Conservation (phyloP, 2,888 invertebrate species). For the Drosophila mimica region DNA sequence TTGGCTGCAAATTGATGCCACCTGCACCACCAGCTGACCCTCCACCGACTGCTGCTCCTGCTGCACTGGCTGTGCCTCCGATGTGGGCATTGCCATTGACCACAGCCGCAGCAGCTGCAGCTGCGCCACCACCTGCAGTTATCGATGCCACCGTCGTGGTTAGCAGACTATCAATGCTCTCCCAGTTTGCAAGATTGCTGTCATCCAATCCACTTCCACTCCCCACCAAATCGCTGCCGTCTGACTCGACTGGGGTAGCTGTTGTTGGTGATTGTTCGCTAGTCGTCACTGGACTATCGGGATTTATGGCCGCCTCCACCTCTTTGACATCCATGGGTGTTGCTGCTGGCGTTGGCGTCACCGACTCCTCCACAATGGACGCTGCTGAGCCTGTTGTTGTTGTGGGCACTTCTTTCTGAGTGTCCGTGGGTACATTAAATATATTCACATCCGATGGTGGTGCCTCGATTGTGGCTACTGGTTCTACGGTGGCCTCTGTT, state of each 20-base stretch:
- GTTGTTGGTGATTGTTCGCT: conserved; percentile 18
- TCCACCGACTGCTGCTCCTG: conserved; percentile 19
- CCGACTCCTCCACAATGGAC: conserved; percentile 10
- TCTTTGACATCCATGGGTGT: conserved; percentile 28
- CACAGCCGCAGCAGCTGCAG: conserved; percentile 63
- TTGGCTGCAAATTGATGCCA: conserved; percentile 74
- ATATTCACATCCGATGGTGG: conserved; percentile 69
- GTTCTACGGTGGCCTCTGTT: not conserved
- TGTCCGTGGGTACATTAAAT: conserved; percentile 57
- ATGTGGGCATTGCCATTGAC: conserved; percentile 65
- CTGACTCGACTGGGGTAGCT: conserved; percentile 18
- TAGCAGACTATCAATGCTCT: conserved; percentile 82
- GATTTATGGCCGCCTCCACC: conserved; percentile 17
- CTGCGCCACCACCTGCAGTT: conserved; percentile 59
- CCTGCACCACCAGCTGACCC: conserved; percentile 17
- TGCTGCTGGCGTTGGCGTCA: conserved; percentile 4
- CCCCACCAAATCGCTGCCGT: conserved; percentile 42
- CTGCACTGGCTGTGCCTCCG: conserved; percentile 15
- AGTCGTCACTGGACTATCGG: conserved; percentile 7
- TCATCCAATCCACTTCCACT: conserved; percentile 61
- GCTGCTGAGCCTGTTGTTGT: conserved; percentile 22
- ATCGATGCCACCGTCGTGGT: conserved; percentile 74
- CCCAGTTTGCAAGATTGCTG: conserved; percentile 74
- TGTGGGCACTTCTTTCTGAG: conserved; percentile 28
- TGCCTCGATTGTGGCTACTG: not conserved